Percentiles rank a stretch among this genome's conserved stretches.
Conservation (phyloP, 2,888 invertebrate genomes). For the Lumbricus terrestris region DNA sequence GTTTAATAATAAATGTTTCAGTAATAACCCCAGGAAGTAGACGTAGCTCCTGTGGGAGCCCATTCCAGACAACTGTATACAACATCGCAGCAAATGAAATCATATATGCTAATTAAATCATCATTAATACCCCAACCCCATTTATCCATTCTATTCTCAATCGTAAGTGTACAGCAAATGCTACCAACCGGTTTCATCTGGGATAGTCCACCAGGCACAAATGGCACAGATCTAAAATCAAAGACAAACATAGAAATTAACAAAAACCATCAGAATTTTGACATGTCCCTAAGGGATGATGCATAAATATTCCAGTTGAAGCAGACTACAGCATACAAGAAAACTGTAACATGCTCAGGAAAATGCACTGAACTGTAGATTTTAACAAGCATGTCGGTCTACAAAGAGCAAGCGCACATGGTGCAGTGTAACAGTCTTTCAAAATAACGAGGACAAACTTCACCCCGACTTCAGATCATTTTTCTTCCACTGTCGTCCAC, state of each 20-base stretch:
- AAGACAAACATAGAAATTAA: neutral
- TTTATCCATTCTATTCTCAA: neutral
- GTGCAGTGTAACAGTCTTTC: neutral
- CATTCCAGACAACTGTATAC: too few relatives aligned
- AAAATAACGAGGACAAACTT: neutral
- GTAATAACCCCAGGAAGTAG: too few relatives aligned
- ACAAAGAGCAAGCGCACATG: neutral
- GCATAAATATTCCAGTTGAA: neutral
- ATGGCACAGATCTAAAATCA: neutral
- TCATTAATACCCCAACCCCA: too few relatives aligned
- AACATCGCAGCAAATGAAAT: neutral
- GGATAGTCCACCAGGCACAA: slow-evolving; percentile 8
- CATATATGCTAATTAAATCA: neutral
- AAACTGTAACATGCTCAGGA: neutral
- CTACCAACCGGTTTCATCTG: slow-evolving; percentile 9
- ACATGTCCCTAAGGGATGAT: neutral
- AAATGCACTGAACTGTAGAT: neutral
- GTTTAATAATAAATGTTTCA: too few relatives aligned
- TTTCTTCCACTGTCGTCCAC: neutral
- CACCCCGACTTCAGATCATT: neutral
- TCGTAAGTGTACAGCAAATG: neutral
- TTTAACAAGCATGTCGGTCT: neutral
- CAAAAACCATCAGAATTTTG: neutral
- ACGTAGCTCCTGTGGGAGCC: too few relatives aligned
- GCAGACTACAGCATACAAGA: neutral